Evolutionary conservation across 1,140 invertebrate species (phyloP).

Genomic region (Cheumatopsyche charites): DNA sequence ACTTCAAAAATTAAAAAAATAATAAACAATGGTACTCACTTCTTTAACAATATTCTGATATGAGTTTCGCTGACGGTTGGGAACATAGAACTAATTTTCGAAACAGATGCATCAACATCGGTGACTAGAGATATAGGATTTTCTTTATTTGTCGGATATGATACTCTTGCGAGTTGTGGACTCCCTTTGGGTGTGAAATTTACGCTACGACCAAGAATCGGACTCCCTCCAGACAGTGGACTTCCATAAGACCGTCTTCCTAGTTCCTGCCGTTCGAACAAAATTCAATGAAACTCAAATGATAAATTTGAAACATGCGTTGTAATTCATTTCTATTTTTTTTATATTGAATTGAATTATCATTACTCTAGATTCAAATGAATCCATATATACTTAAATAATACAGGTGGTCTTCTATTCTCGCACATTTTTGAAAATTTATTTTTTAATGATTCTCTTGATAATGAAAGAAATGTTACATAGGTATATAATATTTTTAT

Average conservation of each 20-base stretch:
- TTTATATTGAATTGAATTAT: no score
- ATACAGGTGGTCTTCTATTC: no score
- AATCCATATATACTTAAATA: no score
- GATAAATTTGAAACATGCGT: no score
- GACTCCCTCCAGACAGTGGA: slow-evolving; percentile 58
- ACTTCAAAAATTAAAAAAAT: no score
- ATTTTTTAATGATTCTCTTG: no score
- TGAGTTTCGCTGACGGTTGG: slow-evolving; percentile 88
- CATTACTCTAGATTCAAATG: no score
- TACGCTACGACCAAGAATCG: slow-evolving; percentile 60
- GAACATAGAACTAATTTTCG: slow-evolving; percentile 89
- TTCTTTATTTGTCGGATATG: slow-evolving; percentile 65
- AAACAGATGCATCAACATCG: slow-evolving; percentile 74
- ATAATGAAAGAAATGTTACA: no score
- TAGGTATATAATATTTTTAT: no score
- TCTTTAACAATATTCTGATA: slow-evolving; percentile 83
- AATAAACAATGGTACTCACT: no score
- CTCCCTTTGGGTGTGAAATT: slow-evolving; percentile 61
- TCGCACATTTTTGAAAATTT: no score
- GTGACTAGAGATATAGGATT: slow-evolving; percentile 66
- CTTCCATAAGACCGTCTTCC: slow-evolving; percentile 52
- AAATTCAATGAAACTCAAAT: not conserved
- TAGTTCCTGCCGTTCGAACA: slow-evolving; percentile 52
- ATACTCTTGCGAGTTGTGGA: slow-evolving; percentile 56
- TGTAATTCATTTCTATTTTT: no score